Conservation (phyloP, 2,888 invertebrate genomes). For the Lasioglossum zephyrum region DNA sequence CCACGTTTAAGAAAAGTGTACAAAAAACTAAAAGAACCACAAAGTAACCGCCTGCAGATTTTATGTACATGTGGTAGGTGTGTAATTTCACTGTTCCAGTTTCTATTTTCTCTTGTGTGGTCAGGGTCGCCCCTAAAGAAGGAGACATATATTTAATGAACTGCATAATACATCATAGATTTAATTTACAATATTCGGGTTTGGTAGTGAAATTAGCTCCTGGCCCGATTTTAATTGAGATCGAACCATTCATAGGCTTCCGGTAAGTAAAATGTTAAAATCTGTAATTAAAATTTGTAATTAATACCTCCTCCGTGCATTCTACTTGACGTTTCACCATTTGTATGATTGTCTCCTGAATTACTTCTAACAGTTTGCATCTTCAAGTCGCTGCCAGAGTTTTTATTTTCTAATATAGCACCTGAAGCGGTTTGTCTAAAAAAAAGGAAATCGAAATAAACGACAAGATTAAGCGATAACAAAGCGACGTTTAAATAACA, state of each 20-base stretch:
- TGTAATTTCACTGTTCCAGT: slow-evolving; percentile 80
- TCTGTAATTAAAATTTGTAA: too few species aligned
- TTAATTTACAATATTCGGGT: background rate
- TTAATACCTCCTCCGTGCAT: slow-evolving; percentile 23
- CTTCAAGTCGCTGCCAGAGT: background rate
- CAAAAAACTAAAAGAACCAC: slow-evolving; percentile 82
- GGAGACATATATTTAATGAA: background rate
- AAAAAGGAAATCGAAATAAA: background rate
- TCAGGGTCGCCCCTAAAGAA: slow-evolving; percentile 67
- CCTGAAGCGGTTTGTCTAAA: background rate
- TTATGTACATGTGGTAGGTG: slow-evolving; percentile 85
- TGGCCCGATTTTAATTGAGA: too few species aligned
- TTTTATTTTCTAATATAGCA: background rate
- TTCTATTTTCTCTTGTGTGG: slow-evolving; percentile 69
- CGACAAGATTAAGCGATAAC: background rate
- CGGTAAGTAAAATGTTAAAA: too few species aligned
- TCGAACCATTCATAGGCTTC: too few species aligned
- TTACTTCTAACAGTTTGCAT: background rate
- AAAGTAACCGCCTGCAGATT: slow-evolving; percentile 85
- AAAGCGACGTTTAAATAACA: background rate
- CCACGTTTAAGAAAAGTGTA: slow-evolving; percentile 85
- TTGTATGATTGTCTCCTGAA: background rate
- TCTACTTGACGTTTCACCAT: slow-evolving; percentile 4
- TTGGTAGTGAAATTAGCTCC: too few species aligned
- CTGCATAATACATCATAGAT: background rate